Evolutionary conservation across 1,140 invertebrate species (phyloP), one percentile per base, ranked within the genome.

Genomic region (Macrobrachium nipponense): DNA sequence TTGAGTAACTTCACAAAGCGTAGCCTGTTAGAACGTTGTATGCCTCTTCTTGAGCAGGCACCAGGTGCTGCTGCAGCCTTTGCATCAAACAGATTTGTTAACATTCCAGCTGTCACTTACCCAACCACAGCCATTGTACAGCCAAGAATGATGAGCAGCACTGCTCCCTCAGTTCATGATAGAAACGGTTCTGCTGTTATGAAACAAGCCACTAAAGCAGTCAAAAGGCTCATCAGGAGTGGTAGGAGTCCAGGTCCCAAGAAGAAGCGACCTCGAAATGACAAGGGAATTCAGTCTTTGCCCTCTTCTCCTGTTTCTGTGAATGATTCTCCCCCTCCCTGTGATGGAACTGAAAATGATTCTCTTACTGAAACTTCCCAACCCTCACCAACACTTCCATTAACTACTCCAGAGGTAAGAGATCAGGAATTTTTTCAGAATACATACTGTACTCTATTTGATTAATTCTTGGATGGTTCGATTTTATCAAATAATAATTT

Each of bases 1-100:
- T 80, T 87, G 8, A 82, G 64, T 60, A 79, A 70, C 27, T 87
- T 83, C 60, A 87, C 80, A 10, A 87, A 79, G 59, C 58, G 77
- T 0, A 73, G 73, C 58, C 51, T 87, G 8, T 60, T 82, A 15
- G 73, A 82, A 66, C 36, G 76, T n/a, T 82, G 81, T 36, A 82
- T 82, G 17, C 80, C 80, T 61, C 76, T 83, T 15, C 23, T 82
- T 44, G 81, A 82, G 17, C 80, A 75, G 23, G 73, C 86, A 20
- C 81, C 86, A 14, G 23, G 58, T 51, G 64, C n/a, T 44, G 59
- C 70, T 59, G 18, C 68, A 73, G 44, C 58, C 44, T 61, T 15
- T 72, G 58, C 12, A 5, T 58, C 79, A 68, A 77, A 77, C 43
- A 27, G 60, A 68, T 66, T 61, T 20, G 20, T 61, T 3, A 82